Conservation (phyloP, 2,113 vertebrate species). For the Atractosteus spatula region DNA sequence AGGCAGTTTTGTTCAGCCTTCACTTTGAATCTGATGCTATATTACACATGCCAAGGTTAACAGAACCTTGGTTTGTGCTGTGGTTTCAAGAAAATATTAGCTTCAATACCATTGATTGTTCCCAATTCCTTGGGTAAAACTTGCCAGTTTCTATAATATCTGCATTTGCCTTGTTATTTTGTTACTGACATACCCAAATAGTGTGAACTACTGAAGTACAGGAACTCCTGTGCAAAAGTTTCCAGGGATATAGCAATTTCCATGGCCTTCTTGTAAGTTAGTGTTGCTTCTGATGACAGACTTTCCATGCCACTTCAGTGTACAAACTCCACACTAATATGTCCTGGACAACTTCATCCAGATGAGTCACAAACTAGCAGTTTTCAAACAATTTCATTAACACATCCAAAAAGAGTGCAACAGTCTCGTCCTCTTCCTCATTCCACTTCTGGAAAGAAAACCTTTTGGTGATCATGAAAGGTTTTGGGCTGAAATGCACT, state of each 20-base stretch:
- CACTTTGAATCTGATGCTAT: background rate
- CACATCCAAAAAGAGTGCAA: background rate
- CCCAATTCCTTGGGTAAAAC: background rate
- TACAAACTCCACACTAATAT: too few species aligned
- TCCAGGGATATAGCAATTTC: too few species aligned
- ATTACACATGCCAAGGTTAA: background rate
- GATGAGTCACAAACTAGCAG: background rate
- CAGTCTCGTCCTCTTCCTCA: background rate
- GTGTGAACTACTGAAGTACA: too few species aligned
- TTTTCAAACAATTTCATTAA: background rate
- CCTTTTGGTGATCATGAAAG: background rate
- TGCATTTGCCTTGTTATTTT: background rate
- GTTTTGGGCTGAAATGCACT: background rate
- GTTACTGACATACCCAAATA: background rate
- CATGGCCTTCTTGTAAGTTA: background rate
- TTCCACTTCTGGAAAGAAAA: background rate
- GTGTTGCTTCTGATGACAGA: too few species aligned
- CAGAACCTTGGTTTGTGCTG: background rate
- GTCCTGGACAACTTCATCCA: background rate
- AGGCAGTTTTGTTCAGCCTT: background rate
- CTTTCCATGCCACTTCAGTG: too few species aligned
- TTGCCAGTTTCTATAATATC: background rate
- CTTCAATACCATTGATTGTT: too few species aligned
- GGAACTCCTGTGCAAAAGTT: too few species aligned
- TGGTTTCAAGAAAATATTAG: background rate